Evolutionary conservation across 2,797 vertebrate genomes (phyloP).

Genomic region (Sternarchorhynchus goeldii): DNA sequence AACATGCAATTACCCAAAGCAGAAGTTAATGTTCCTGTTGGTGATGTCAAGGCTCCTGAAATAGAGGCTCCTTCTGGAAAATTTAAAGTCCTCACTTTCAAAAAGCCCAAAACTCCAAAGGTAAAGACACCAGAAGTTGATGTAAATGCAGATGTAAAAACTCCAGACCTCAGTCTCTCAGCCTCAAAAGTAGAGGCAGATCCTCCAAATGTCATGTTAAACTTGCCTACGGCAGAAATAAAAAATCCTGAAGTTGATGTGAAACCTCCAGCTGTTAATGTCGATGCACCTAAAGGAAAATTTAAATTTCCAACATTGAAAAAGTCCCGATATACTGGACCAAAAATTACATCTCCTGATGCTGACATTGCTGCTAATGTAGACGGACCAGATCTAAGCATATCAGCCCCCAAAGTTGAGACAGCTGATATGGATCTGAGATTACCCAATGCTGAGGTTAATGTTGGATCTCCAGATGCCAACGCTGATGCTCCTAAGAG

Average conservation of each 20-base stretch:
- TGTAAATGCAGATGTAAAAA: slow-evolving; percentile 48
- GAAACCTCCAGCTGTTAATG: slow-evolving; percentile 54
- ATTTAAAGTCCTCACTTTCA: slow-evolving; percentile 50
- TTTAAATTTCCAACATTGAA: slow-evolving; percentile 59
- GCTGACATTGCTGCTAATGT: slow-evolving; percentile 60
- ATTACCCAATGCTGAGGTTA: slow-evolving; percentile 33
- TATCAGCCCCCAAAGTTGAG: slow-evolving; percentile 53
- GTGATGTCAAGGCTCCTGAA: slow-evolving; percentile 48
- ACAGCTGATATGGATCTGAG: slow-evolving; percentile 43
- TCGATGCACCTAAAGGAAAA: slow-evolving; percentile 62
- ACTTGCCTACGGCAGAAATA: slow-evolving; percentile 61
- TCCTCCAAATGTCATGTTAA: slow-evolving; percentile 59
- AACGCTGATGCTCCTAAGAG: slow-evolving; percentile 58
- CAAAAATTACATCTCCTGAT: slow-evolving; percentile 62
- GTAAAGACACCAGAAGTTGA: slow-evolving; percentile 48
- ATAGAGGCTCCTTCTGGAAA: slow-evolving; percentile 49
- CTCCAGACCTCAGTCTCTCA: slow-evolving; percentile 59
- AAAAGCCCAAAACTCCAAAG: slow-evolving; percentile 48
- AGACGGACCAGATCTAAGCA: slow-evolving; percentile 54
- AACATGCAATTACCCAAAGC: slow-evolving; percentile 53
- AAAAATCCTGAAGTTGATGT: slow-evolving; percentile 53
- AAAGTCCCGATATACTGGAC: slow-evolving; percentile 51
- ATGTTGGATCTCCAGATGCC: slow-evolving; percentile 45
- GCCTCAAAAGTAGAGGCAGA: slow-evolving; percentile 61
- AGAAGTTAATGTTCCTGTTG: slow-evolving; percentile 37